A percentile compares a stretch with the other conserved stretches of the same genome.
Conservation (phyloP, 2,797 vertebrate species). For the Sebastes alutus region DNA sequence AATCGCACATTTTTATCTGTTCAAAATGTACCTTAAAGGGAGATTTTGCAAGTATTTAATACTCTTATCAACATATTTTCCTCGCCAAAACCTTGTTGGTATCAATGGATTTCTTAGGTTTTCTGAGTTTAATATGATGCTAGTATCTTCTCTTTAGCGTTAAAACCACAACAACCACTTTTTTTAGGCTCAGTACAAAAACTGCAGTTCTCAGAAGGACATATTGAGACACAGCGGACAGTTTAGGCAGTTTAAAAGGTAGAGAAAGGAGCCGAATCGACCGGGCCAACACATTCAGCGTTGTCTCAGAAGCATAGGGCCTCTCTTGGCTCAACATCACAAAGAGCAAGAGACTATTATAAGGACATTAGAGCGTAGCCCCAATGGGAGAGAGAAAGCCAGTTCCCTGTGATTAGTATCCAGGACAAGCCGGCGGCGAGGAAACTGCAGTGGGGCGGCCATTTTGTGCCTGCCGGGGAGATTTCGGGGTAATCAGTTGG, state of each 20-base stretch:
- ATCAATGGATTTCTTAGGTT: too few relatives aligned
- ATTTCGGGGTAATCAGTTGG: conserved; percentile 37
- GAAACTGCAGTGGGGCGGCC: conserved; percentile 33
- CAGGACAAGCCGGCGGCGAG: conserved; percentile 35
- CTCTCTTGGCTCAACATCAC: conserved; percentile 13
- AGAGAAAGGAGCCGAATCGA: conserved; percentile 4
- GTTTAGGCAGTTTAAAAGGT: neutral
- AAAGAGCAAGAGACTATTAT: conserved; percentile 12
- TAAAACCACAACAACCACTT: neutral
- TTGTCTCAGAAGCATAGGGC: conserved; percentile 19
- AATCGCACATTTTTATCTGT: too few relatives aligned
- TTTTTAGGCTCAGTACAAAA: neutral
- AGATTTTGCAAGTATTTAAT: accelerated
- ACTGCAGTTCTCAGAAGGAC: neutral
- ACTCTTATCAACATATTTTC: too few relatives aligned
- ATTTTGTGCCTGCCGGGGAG: conserved; percentile 54
- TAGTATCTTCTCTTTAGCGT: neutral
- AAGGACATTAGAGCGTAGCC: conserved; percentile 34
- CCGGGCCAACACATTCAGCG: conserved; percentile 25
- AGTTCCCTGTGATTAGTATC: conserved; percentile 43
- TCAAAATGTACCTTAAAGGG: too few relatives aligned
- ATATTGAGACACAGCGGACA: neutral
- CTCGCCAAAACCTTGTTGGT: too few relatives aligned
- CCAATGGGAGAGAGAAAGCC: conserved; percentile 23
- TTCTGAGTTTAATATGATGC: neutral